A percentile compares a stretch with the other conserved stretches of the same genome.
Conservation (phyloP, 1,140 invertebrate genomes). For the Cepaea nemoralis region DNA sequence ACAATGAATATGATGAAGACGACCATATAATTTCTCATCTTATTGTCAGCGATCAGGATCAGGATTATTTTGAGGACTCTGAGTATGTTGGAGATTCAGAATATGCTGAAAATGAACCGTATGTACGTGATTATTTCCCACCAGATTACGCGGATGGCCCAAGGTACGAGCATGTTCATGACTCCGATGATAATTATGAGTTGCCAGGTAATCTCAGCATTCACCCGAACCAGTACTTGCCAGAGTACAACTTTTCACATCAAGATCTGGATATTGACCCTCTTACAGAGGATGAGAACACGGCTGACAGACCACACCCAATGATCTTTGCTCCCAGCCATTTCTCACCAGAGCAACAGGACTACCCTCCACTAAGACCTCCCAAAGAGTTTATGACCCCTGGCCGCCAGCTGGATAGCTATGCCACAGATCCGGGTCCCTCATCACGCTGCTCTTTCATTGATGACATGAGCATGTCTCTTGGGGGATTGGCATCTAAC, state of each 20-base stretch:
- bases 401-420: slow-evolving; percentile 55
- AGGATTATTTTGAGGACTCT: slow-evolving; percentile 81
- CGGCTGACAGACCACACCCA: not conserved
- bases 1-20: slow-evolving; percentile 19
- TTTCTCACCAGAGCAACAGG: slow-evolving; percentile 60
- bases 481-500: slow-evolving; percentile 77
- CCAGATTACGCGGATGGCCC: slow-evolving; percentile 55
- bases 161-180: slow-evolving; percentile 70
- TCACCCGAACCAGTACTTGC: slow-evolving; percentile 88
- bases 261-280: slow-evolving; percentile 49
- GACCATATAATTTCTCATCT: not conserved
- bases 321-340: slow-evolving; percentile 67
- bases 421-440: slow-evolving; percentile 55
- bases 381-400: slow-evolving; percentile 48
- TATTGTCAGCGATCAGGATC: slow-evolving; percentile 59
- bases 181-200: slow-evolving; percentile 72
- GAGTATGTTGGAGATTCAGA: slow-evolving; percentile 79
- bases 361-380: slow-evolving; percentile 47
- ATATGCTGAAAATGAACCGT: slow-evolving; percentile 75
- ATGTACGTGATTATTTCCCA: slow-evolving; percentile 61
- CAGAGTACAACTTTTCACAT: slow-evolving; percentile 71
- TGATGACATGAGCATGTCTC: slow-evolving; percentile 82
- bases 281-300: slow-evolving; percentile 54
- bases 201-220: slow-evolving; percentile 78
- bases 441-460: slow-evolving; percentile 66